Conservation (phyloP, 2,113 vertebrate species). For the Geothlypis trichas region DNA sequence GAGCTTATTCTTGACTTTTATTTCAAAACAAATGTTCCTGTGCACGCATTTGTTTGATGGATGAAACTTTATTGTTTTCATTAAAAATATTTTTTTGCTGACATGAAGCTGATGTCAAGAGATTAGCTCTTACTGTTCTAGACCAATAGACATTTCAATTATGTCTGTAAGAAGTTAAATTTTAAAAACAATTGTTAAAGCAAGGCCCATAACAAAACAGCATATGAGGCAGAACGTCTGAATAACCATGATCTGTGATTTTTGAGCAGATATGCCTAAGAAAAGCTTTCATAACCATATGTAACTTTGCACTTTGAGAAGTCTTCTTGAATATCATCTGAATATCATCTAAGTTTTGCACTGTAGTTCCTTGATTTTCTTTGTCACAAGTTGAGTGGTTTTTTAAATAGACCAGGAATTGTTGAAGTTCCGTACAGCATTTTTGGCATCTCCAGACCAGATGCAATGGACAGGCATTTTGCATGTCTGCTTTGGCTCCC, state of each 20-base stretch:
- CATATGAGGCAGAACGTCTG: not conserved
- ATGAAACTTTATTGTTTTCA: not conserved
- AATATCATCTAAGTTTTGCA: not conserved
- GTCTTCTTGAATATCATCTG: not conserved
- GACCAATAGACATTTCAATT: not conserved
- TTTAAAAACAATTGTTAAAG: not conserved
- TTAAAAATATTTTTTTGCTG: not conserved
- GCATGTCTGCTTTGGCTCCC: accelerated
- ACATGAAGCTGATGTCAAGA: not conserved
- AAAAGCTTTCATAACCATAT: not conserved
- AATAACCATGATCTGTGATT: not conserved
- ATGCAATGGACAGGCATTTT: not conserved
- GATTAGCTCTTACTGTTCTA: not conserved
- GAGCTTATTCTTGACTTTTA: not conserved
- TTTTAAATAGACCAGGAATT: not conserved
- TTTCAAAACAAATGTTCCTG: not conserved
- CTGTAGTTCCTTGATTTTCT: not conserved
- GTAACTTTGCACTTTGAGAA: not conserved
- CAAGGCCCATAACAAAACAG: accelerated
- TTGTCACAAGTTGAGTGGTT: not conserved
- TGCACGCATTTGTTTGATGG: not conserved
- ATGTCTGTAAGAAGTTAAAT: not conserved
- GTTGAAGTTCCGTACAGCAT: not conserved
- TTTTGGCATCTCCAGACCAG: not conserved
- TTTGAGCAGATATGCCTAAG: not conserved